Conservation (phyloP, 2,888 invertebrate genomes). For the Thysanoteuthis rhombus region DNA sequence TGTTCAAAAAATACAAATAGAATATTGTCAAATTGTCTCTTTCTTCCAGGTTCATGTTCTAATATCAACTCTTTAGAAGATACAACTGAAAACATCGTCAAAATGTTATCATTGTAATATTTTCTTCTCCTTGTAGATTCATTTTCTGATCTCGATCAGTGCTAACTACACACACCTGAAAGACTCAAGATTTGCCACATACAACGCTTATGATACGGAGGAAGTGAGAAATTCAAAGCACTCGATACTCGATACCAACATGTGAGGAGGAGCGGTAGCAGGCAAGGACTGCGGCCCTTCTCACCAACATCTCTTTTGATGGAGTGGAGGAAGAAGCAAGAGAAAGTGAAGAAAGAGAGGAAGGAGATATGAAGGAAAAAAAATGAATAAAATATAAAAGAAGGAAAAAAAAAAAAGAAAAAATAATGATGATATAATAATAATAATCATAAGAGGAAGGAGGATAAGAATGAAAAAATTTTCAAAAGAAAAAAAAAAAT, state of each 20-base stretch:
- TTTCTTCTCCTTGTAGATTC: slow-evolving; percentile 51
- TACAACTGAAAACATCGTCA: neutral
- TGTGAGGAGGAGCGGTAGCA: slow-evolving; percentile 45
- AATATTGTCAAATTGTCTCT: neutral
- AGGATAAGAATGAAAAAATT: neutral
- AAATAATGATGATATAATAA: neutral
- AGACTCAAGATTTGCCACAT: slow-evolving; percentile 58
- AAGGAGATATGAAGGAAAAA: neutral
- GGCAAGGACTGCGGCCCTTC: neutral
- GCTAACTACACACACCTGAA: slow-evolving; percentile 60
- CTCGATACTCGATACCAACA: slow-evolving; percentile 61
- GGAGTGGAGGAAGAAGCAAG: neutral
- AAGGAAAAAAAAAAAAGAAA: neutral
- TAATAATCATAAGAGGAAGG: neutral
- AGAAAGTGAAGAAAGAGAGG: slow-evolving; percentile 1
- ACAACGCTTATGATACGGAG: slow-evolving; percentile 58
- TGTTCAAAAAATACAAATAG: too few species aligned
- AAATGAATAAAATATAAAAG: neutral
- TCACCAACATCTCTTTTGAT: neutral
- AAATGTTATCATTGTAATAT: neutral
- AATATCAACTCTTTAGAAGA: too few species aligned
- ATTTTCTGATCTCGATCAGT: slow-evolving; percentile 61
- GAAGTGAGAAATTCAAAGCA: slow-evolving; percentile 57
- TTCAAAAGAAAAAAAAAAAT: neutral
- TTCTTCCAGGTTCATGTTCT: neutral